Evolutionary conservation across 2,888 invertebrate genomes (phyloP), one percentile per base, ranked within the genome.

Genomic region (Eustalomyia histrio): DNA sequence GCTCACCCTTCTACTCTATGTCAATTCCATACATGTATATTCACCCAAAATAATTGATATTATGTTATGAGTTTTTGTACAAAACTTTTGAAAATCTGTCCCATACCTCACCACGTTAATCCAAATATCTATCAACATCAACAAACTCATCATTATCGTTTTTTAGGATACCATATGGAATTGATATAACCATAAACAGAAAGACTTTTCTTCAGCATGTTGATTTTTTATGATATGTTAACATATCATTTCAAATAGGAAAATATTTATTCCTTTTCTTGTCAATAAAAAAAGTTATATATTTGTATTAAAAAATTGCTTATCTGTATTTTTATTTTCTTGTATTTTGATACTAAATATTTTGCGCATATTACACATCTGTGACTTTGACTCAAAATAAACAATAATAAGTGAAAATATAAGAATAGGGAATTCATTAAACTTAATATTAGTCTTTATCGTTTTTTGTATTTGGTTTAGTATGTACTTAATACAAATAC

Each of bases 331-430:
- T 52, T 24, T 50, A 21, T 47, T 39, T 39, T 12, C 39, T 5
- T 39, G 10, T 39, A 2, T 39, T 39, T 39, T 39, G 7, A 7
- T 29, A 12, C 10, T 5, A 39, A 35, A 29, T 29, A 29, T 29
- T 29, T 6, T 6, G 39, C 52, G 24, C 64, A 69, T 50, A 57
- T 57, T 47, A 39, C 58, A 65, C 71, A 71, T 69, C 39, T 64
- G 76, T 64, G 18, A 50, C 50, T 58, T 63, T 39, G 39, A 52
- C 24, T 17, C n/a, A 57, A n/a, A 52, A 63, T 55, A 50, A 74
- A 53, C 18, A 67, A 67, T 29, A 17, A 29, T 35, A 58, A 65
- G 29, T 39, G 18, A 17, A 47, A 39, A 18, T 24, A n/a, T 24
- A 52, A 1, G 18, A 33, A 53, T 17, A 71, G 5, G 14, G 60